Conservation (phyloP, 1,140 invertebrate genomes). For the Orchesella cincta region DNA sequence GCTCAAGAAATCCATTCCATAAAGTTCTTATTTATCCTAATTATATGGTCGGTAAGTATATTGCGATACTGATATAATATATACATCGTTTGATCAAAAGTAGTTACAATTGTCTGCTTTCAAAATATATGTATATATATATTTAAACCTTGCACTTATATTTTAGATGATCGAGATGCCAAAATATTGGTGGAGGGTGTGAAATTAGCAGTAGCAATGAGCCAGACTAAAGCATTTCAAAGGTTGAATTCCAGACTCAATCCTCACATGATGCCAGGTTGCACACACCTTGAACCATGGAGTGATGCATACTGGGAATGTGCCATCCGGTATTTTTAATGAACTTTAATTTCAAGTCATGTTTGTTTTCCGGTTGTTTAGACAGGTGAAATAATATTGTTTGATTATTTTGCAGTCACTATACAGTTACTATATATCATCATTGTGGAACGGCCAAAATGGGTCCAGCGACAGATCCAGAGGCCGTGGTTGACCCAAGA, state of each 20-base stretch:
- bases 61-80: not conserved
- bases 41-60: constrained; percentile 47
- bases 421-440: constrained; percentile 50
- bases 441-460: constrained; percentile 55
- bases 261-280: constrained; percentile 64
- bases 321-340: constrained; percentile 51
- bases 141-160: not conserved
- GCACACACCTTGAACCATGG: constrained; percentile 59
- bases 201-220: constrained; percentile 58
- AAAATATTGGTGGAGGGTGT: constrained; percentile 55
- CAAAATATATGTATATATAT: not conserved
- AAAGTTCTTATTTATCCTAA: constrained; percentile 51
- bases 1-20: constrained; percentile 46
- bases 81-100: not conserved
- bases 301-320: constrained; percentile 62
- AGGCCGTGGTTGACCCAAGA: constrained; percentile 51
- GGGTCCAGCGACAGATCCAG: constrained; percentile 43
- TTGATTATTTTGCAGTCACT: constrained; percentile 40
- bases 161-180: constrained; percentile 51
- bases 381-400: no score
- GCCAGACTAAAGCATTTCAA: constrained; percentile 55
- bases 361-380: constrained; percentile 18
- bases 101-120: no score
- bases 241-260: constrained; percentile 60
- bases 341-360: no score